Evolutionary conservation across 2,113 vertebrate genomes (phyloP), one percentile per base, ranked within the genome.

Genomic region (Tragelaphus buxtoni): DNA sequence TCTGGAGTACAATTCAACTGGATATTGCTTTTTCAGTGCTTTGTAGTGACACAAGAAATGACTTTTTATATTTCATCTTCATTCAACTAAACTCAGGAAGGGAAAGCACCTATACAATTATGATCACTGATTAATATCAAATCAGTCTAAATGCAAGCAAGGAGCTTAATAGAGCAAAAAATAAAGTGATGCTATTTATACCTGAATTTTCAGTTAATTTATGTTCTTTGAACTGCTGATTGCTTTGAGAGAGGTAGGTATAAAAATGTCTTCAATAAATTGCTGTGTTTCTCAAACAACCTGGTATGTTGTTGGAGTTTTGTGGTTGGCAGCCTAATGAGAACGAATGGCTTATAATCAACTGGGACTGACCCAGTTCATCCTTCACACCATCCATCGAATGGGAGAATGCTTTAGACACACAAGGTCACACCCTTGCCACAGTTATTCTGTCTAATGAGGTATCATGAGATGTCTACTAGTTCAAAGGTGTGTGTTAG

Each of bases 371-470:
- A 98, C 94, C 84, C 94, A 97, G 90, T 98, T 98, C 97, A 97
- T 93, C 96, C 93, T 97, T 98, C 74, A 96, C 92, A 97, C 92
- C 91, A 97, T 97, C 94, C 95, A 97, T 69, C 42, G 74, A 97
- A 97, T 81, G 63, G 80, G 91, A 98, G 94, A 97, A 45, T 87
- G 80, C 28, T 58, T 95, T 17, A 97, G 76, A 90, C 95, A 60
- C 87, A 95, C 84, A 98, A 98, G 96, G 95, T 98, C 96, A 98
- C 74, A 95, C 35, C 83, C 82, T 79, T 97, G 88, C 93, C 96
- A 97, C 61, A 96, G 61, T 98, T 97, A 97, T 83, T 98, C 89
- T 98, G 95, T 92, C 90, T 98, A 98, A 98, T 63, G 26, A 98
- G 81, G 76, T 94, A 98, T 96, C 93, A 97, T 63, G 96, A 97